phyloP scores from a whole-genome alignment of 2,888 invertebrate species.

The Volucella inanis region DNA sequence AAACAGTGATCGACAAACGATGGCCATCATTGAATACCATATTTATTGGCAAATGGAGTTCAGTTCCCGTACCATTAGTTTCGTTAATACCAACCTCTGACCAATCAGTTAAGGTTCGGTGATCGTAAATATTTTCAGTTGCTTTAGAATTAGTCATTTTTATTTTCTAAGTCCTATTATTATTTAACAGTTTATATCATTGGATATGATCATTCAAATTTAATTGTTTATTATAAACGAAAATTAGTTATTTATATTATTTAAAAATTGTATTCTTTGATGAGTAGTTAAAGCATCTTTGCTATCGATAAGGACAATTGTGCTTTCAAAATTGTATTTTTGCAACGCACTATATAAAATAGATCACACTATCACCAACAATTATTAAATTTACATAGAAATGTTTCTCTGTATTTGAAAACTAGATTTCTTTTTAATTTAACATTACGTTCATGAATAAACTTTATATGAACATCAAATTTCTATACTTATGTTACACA shows the following conservation, averaged over 20 bases:
- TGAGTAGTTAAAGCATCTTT: constrained; percentile 6
- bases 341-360: constrained; percentile 25
- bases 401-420: constrained; percentile 10
- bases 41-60: constrained; percentile 84
- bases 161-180: not conserved
- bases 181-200: constrained; percentile 15
- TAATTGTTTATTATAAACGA: constrained; percentile 12
- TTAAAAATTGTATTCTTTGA: constrained; percentile 18
- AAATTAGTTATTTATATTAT: constrained; percentile 7
- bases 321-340: constrained; percentile 18
- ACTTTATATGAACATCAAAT: constrained; percentile 11
- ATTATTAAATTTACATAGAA: not conserved
- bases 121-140: constrained; percentile 82
- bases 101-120: constrained; percentile 82
- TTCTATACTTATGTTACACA: not conserved
- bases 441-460: not conserved
- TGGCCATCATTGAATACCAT: constrained; percentile 95
- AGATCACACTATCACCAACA: constrained; percentile 15
- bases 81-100: constrained; percentile 79
- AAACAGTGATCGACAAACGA: constrained; percentile 91
- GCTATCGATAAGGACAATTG: not conserved
- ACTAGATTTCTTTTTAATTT: too few relatives aligned
- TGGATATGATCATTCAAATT: constrained; percentile 16
- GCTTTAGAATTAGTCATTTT: constrained; percentile 78
- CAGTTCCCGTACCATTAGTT: constrained; percentile 79